A percentile compares a stretch with the other conserved stretches of the same genome.
These are phyloP conservation scores for Stegana nigrithorax DNA, from an alignment of 2,888 invertebrate genomes.

Conservation along the genomic window DNA sequence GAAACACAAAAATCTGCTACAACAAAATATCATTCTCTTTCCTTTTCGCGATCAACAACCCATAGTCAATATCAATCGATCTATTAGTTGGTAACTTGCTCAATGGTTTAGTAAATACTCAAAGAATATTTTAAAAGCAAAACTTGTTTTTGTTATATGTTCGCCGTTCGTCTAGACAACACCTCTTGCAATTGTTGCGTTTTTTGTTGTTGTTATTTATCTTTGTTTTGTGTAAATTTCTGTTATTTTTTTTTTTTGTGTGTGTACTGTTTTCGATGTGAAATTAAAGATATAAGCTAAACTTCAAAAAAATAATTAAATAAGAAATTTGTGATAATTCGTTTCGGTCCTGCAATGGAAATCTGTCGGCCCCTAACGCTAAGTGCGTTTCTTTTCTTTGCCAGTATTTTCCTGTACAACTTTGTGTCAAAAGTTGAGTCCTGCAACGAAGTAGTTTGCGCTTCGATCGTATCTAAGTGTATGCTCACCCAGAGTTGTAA, in stretches of 20 bases:
- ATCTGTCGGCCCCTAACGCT: conserved; percentile 52
- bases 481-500: conserved; percentile 96
- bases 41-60: too few relatives aligned
- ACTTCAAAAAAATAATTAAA: conserved; percentile 6
- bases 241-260: conserved; percentile 31
- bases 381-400: conserved; percentile 51
- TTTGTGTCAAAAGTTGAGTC: conserved; percentile 50
- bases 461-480: conserved; percentile 95
- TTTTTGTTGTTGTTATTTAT: background rate
- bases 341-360: too few relatives aligned
- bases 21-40: too few relatives aligned
- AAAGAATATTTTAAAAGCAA: conserved; percentile 50
- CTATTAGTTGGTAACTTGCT: conserved; percentile 44
- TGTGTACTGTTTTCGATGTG: conserved; percentile 16
- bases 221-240: conserved; percentile 2
- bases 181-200: background rate
- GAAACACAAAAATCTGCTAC: too few relatives aligned
- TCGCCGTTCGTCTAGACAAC: conserved; percentile 5
- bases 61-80: background rate
- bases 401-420: conserved; percentile 50
- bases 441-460: conserved; percentile 96
- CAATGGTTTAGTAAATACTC: conserved; percentile 51
- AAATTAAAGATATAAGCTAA: too few relatives aligned
- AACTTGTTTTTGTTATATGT: conserved; percentile 42
- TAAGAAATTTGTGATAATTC: too few relatives aligned